phyloP scores from a whole-genome alignment of 2,113 vertebrate genomes.

The Cyprinodon tularosa region DNA sequence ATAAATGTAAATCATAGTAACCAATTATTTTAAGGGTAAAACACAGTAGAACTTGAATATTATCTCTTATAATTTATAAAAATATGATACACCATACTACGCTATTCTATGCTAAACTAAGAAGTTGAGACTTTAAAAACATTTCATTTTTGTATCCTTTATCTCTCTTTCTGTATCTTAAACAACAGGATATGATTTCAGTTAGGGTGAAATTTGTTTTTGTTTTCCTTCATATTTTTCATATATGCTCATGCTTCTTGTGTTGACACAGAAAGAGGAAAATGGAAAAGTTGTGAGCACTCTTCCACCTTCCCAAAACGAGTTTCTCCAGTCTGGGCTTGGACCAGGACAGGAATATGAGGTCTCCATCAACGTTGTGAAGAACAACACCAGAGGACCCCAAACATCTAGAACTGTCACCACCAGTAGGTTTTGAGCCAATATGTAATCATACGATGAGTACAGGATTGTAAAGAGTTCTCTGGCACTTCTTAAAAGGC shows the following conservation, averaged over 20 bases:
- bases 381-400: slow-evolving; percentile 90
- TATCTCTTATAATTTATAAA: no score
- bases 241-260: not conserved
- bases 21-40: no score
- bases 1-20: no score
- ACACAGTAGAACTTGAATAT: no score
- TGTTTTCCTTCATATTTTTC: not conserved
- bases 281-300: slow-evolving; percentile 86
- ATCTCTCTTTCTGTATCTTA: no score
- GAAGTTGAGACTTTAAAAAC: no score
- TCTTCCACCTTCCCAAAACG: slow-evolving; percentile 83
- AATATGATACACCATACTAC: no score
- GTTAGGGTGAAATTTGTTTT: not conserved
- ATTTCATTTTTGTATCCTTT: no score
- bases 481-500: slow-evolving; percentile 1
- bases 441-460: not conserved
- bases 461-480: no score
- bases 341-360: slow-evolving; percentile 93
- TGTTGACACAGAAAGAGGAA: slow-evolving; percentile 89
- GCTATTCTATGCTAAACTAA: no score
- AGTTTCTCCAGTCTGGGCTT: slow-evolving; percentile 87
- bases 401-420: slow-evolving; percentile 81
- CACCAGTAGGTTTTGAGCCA: slow-evolving; percentile 84
- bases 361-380: slow-evolving; percentile 88
- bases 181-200: no score